phyloP scores from a whole-genome alignment of 2,797 vertebrate species.

The Ibycter americanus region DNA sequence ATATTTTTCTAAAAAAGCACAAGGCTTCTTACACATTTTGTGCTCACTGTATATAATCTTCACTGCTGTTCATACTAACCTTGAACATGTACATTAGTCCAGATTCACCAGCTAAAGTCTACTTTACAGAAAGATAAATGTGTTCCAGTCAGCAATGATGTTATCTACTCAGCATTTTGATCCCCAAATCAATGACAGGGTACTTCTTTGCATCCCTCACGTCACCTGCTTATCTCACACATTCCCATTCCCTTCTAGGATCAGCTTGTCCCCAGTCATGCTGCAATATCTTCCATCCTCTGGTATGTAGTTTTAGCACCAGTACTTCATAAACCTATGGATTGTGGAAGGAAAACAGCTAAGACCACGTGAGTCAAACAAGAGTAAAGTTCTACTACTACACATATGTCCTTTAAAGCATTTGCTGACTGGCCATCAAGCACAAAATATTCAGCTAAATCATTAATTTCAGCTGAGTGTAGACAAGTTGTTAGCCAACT shows the following conservation, averaged over 20 bases:
- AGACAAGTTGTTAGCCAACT: not conserved
- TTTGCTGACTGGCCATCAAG: not conserved
- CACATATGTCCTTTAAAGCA: not conserved
- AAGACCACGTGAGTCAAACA: not conserved
- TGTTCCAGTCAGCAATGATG: not conserved
- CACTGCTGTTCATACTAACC: not conserved
- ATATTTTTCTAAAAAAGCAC: not conserved
- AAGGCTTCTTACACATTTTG: not conserved
- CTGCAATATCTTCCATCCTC: not conserved
- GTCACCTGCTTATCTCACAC: not conserved
- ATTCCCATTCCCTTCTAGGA: not conserved
- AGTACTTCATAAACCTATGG: not conserved
- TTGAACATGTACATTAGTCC: not conserved
- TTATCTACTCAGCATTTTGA: not conserved
- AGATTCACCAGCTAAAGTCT: not conserved
- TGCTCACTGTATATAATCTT: rapidly evolving
- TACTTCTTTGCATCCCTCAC: not conserved
- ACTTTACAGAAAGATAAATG: not conserved
- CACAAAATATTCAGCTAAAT: not conserved
- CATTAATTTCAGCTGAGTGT: not conserved
- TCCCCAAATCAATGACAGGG: not conserved
- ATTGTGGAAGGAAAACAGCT: not conserved
- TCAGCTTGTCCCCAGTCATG: not conserved
- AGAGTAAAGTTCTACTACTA: not conserved
- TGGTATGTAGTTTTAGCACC: not conserved